Evolutionary conservation across 2,888 invertebrate species (phyloP).

Genomic region (Agrenia bidenticulata): DNA sequence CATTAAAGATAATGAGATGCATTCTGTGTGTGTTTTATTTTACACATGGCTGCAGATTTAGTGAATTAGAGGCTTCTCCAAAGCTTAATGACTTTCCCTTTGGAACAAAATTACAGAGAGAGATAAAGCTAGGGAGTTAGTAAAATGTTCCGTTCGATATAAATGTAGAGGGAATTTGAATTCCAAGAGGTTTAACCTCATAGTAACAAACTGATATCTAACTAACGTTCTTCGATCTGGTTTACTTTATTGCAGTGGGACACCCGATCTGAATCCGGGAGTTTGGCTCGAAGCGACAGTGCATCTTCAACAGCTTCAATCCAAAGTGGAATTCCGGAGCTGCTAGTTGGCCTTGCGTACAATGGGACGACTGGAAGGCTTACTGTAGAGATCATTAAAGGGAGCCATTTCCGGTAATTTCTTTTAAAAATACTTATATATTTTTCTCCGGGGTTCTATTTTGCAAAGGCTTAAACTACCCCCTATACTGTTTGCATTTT

Average conservation of each 20-base stretch:
- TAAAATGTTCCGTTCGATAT: not conserved
- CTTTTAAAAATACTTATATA: too few species aligned
- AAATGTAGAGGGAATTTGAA: not conserved
- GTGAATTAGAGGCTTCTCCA: too few species aligned
- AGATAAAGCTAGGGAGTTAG: too few species aligned
- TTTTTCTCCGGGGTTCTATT: too few species aligned
- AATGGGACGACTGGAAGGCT: constrained; percentile 90
- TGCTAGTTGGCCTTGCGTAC: constrained; percentile 84
- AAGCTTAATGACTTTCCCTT: too few species aligned
- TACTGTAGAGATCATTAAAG: constrained; percentile 84
- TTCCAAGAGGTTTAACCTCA: too few species aligned
- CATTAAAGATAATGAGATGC: too few species aligned
- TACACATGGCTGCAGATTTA: too few species aligned
- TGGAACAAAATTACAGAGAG: too few species aligned
- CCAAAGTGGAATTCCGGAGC: constrained; percentile 78
- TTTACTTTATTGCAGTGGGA: constrained; percentile 55
- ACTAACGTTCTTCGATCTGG: not conserved
- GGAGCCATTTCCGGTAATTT: constrained; percentile 67
- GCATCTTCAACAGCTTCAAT: constrained; percentile 89
- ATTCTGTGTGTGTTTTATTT: too few species aligned
- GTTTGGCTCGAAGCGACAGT: constrained; percentile 86
- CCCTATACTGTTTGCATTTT: too few species aligned
- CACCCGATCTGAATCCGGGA: constrained; percentile 65
- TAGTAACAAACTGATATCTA: not conserved
- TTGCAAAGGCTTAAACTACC: too few species aligned